Evolutionary conservation across 2,113 vertebrate genomes (phyloP), one percentile per base, ranked within the genome.

Genomic region (Poecile atricapillus): DNA sequence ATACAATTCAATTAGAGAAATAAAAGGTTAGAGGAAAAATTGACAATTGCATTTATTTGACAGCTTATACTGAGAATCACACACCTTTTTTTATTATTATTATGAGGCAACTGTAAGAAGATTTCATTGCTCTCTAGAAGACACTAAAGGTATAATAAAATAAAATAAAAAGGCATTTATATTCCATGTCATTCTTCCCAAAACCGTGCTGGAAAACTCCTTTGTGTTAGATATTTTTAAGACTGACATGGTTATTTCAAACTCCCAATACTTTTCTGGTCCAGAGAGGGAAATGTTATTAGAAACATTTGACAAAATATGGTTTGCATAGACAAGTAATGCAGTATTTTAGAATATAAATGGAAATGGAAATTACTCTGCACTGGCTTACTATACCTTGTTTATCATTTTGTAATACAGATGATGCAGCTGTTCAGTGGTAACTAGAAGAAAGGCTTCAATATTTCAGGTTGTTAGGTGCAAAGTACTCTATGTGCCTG

Each of bases 71-170:
- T 74, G 83, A 95, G 50, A 92, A 92, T 83, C 71, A 64, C 39
- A 76, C 18, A 33, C 7, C 35, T 78, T 56, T 56, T 90, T 56
- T 92, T 90, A 89, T 90, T 87, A 95, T 91, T 95, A 91, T 89
- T 94, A 85, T n/a, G 39, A 91, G 71, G 65, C 43, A 89, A 89
- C 79, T 83, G 23, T 69, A 95, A 90, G 63, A 95, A 84, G 60
- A 90, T 78, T 91, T 97, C 81, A 95, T 94, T 88, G 75, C 68
- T 95, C 79, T 96, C 93, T 55, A 77, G 83, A 92, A 97, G 64
- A 88, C 62, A 87, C 60, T 92, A 95, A 90, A 96, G 91, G 23
- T 74, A 65, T 88, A 95, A 91, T 93, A 93, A 95, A 94, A 94
- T 87, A 81, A 96, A 83, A 89, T 80, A 95, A 95, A 90, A 84